Conservation (phyloP, 1,140 invertebrate genomes). For the Drosophila insularis region DNA sequence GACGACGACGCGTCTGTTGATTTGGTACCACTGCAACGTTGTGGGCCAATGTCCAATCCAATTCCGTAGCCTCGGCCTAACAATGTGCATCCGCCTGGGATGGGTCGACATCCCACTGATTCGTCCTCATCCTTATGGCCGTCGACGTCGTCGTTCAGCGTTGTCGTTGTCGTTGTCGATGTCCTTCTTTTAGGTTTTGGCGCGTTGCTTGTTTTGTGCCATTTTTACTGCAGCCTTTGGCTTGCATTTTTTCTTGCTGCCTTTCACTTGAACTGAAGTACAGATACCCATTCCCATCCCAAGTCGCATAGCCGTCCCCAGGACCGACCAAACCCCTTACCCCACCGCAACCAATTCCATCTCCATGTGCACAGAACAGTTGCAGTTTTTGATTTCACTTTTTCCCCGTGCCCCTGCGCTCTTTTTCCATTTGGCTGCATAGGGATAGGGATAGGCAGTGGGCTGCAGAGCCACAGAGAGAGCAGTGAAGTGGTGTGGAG, state of each 20-base stretch:
- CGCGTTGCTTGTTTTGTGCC: constrained; percentile 64
- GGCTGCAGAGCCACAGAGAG: no score
- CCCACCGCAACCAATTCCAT: neutral
- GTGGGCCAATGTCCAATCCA: constrained; percentile 64
- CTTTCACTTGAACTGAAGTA: constrained; percentile 70
- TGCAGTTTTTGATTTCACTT: constrained; percentile 81
- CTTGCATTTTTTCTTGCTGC: constrained; percentile 78
- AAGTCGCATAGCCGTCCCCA: neutral
- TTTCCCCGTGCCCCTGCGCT: constrained; percentile 58
- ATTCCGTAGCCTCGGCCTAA: constrained; percentile 72
- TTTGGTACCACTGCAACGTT: constrained; percentile 57
- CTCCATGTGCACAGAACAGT: constrained; percentile 21
- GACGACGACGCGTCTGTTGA: constrained; percentile 57
- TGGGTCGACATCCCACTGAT: constrained; percentile 50
- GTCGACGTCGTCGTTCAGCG: neutral
- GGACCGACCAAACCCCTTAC: neutral
- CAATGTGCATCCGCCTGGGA: constrained; percentile 69
- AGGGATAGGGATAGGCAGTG: neutral
- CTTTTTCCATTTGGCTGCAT: constrained; percentile 57
- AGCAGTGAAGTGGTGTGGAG: neutral
- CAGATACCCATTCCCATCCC: constrained; percentile 39
- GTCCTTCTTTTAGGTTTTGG: constrained; percentile 61
- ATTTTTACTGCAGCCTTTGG: constrained; percentile 80
- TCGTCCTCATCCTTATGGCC: constrained; percentile 48
- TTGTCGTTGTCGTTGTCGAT: constrained; percentile 34